Base-by-base conservation (phyloP, 1,140 invertebrate species). In the Gryon sp. region DNA sequence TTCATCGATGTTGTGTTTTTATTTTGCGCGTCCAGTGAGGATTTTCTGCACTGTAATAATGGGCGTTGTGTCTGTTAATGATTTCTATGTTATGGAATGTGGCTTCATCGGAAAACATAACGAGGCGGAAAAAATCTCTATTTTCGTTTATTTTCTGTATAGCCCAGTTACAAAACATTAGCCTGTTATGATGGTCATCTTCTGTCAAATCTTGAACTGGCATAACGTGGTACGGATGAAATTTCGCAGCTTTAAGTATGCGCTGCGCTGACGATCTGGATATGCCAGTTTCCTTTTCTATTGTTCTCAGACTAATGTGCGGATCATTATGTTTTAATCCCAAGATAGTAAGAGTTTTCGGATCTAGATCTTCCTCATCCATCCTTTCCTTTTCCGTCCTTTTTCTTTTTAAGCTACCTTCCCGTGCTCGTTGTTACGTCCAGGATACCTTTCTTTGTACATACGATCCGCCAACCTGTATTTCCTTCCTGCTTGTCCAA, bases 1-100 rank as follows among this genome's bases (percentile, higher is more conserved):
- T 75, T 41, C 63, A 79, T 22, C 55, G 43, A 65, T 69, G 52
- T 62, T 75, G 76, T 1, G 24, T 66, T 5, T 14, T 76, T 36
- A 3, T 60, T 62, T 43, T 4, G 18, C 18, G 18, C 9, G 15
- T 9, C 32, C 32, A 53, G 11, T 53, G 16, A 12, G 26, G 28
- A 20, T 50, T 50, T 32, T 32, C 28, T 12, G 4, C 1, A 9
- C 26, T 50, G 6, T 9, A 43, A 12, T 43, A 43, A 43, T 43
- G 40, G 8, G 0, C 1, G 19, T 12, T 43, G 20, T 24, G 40
- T 9, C 20, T 22, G 6, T 24, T 24, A 4, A 24, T 7, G 7
- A 24, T 24, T 3, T 20, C 20, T 14, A 34, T 12, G 16, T 19
- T 50, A 7, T 50, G 46, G 16, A 50, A 50, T 30, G 3, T 4